Conservation (phyloP, 35 echinoderm and acorn worm genomes). For the Heliocidaris tuberculata region DNA sequence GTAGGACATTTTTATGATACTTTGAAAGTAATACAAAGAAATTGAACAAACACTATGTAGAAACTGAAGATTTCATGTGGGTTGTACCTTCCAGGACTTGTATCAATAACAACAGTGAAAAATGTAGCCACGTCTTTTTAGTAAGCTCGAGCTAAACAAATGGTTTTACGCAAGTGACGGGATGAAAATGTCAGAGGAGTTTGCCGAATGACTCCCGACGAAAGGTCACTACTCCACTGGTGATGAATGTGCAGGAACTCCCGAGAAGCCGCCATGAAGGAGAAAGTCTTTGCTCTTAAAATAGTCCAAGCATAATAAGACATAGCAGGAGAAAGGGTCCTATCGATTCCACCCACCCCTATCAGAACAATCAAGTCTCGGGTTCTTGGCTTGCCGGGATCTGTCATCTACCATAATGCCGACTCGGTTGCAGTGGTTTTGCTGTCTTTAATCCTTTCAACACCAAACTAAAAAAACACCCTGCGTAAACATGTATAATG, state of each 20-base stretch:
- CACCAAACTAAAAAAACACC: not conserved
- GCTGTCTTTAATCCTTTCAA: not conserved
- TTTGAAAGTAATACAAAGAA: too few relatives aligned
- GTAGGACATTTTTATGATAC: too few relatives aligned
- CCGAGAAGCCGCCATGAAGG: not conserved
- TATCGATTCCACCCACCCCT: slow-evolving; percentile 1
- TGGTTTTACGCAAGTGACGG: not conserved
- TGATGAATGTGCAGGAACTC: slow-evolving; percentile 16
- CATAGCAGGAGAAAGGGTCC: not conserved
- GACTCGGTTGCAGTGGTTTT: not conserved
- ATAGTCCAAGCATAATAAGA: slow-evolving; percentile 4
- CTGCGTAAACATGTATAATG: not conserved
- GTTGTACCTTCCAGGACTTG: not conserved
- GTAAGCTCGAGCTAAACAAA: not conserved
- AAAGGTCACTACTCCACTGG: not conserved
- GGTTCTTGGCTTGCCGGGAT: not conserved
- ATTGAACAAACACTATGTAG: not conserved
- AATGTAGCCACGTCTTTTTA: not conserved
- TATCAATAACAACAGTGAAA: not conserved
- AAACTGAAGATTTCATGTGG: not conserved
- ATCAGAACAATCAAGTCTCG: not conserved
- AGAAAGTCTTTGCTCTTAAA: not conserved
- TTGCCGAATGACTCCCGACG: not conserved
- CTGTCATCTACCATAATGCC: not conserved
- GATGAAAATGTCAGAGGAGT: slow-evolving; percentile 9